Conservation (phyloP, 1,140 invertebrate species). For the Dermatophagoides farinae region DNA sequence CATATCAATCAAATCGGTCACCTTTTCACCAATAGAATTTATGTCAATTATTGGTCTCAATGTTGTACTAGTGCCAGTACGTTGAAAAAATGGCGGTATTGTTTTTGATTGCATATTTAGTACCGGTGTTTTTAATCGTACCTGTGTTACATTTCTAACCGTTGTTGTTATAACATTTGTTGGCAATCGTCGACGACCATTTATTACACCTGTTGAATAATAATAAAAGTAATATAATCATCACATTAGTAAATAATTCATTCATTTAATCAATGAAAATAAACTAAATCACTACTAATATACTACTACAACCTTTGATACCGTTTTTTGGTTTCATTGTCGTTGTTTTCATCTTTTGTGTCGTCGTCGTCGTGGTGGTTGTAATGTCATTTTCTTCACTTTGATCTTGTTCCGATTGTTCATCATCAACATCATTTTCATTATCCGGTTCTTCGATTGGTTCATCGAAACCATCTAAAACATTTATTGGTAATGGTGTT, state of each 20-base stretch:
- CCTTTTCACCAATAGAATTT: not conserved
- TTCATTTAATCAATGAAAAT: not conserved
- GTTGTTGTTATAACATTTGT: constrained; percentile 1
- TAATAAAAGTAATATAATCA: too few species aligned
- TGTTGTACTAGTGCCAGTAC: not conserved
- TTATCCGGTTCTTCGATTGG: not conserved
- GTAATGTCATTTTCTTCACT: not conserved
- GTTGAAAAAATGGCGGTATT: not conserved
- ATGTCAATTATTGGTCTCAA: not conserved
- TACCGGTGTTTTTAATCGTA: constrained; percentile 2
- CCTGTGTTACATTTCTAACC: not conserved
- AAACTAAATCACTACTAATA: not conserved
- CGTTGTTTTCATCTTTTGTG: not conserved
- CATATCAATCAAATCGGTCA: not conserved
- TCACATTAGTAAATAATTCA: too few species aligned
- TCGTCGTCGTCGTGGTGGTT: not conserved
- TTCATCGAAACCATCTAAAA: not conserved
- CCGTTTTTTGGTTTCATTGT: not conserved
- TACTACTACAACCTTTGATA: not conserved
- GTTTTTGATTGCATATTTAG: not conserved
- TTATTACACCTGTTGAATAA: not conserved
- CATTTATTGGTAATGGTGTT: not conserved
- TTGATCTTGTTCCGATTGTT: not conserved
- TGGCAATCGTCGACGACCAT: not conserved
- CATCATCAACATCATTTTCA: not conserved